Evolutionary conservation across 2,888 invertebrate genomes (phyloP).

Genomic region (Thymelicus sylvestris): DNA sequence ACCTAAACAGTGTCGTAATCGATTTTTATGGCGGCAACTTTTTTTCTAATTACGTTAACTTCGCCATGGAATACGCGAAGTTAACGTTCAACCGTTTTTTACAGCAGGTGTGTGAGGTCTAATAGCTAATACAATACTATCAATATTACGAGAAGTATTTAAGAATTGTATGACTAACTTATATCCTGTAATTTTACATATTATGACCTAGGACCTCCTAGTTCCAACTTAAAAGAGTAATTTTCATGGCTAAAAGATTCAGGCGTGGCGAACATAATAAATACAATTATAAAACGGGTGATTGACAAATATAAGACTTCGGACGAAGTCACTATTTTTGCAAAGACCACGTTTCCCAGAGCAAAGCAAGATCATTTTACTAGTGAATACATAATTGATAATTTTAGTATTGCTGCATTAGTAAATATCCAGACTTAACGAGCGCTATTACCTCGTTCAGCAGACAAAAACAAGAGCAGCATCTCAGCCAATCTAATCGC

Average conservation of each 20-base stretch:
- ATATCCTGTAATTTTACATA: no score
- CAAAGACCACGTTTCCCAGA: no score
- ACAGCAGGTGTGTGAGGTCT: background rate
- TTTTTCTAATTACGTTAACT: slow-evolving; percentile 19
- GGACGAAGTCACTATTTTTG: background rate
- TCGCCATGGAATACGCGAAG: background rate
- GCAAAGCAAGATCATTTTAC: no score
- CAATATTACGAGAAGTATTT: no score
- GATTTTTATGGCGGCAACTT: slow-evolving; percentile 29
- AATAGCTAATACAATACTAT: no score
- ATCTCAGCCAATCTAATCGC: slow-evolving; percentile 61
- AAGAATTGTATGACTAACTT: no score
- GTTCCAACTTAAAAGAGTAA: no score
- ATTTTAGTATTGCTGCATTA: background rate
- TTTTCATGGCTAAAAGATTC: no score
- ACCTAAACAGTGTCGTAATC: slow-evolving; percentile 29
- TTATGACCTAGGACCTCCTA: no score
- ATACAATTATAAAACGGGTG: no score
- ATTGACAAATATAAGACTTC: background rate
- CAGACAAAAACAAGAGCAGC: slow-evolving; percentile 28
- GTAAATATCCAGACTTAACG: slow-evolving; percentile 6
- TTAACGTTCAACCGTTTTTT: slow-evolving; percentile 8
- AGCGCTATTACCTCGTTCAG: slow-evolving; percentile 20
- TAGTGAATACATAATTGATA: background rate
- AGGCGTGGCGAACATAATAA: no score